phyloP scores from a whole-genome alignment of 2,113 vertebrate genomes.

The Podocnemis expansa region DNA sequence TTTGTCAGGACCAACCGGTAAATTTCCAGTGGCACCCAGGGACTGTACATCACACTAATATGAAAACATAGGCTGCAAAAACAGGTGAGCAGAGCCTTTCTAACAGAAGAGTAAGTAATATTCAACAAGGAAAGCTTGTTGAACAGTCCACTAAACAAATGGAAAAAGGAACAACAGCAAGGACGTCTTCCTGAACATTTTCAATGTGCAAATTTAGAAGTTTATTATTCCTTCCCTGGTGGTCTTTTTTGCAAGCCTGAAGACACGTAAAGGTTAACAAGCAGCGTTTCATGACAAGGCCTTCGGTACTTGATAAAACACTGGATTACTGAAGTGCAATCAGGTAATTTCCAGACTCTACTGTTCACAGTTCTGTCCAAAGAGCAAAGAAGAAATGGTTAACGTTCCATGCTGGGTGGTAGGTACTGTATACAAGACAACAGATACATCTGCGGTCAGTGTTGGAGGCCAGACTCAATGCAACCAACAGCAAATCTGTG shows the following conservation, averaged over 20 bases:
- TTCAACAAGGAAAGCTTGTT: conserved; percentile 36
- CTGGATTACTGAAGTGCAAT: conserved; percentile 81
- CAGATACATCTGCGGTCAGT: not conserved
- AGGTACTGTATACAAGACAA: not conserved
- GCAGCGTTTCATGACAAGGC: conserved; percentile 78
- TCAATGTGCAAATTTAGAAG: conserved; percentile 70
- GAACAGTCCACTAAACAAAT: conserved; percentile 10
- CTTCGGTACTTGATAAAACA: conserved; percentile 79
- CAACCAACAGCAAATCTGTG: not conserved
- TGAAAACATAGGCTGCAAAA: conserved; percentile 20
- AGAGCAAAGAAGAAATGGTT: conserved; percentile 53
- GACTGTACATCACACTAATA: not conserved
- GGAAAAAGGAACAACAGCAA: conserved; percentile 63
- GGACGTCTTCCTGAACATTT: conserved; percentile 79
- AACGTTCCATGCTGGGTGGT: not conserved
- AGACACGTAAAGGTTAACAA: conserved; percentile 61
- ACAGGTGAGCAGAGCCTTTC: conserved; percentile 27
- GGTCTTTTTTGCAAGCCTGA: conserved; percentile 42
- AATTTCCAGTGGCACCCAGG: not conserved
- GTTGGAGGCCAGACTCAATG: not conserved
- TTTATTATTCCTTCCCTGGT: conserved; percentile 27
- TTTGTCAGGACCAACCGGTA: not conserved
- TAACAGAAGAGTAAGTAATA: conserved; percentile 1
- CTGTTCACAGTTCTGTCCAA: conserved; percentile 83
- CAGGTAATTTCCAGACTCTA: conserved; percentile 64